phyloP scores from a whole-genome alignment of 2,888 invertebrate species.

The Xanthorhoe spadicearia region DNA sequence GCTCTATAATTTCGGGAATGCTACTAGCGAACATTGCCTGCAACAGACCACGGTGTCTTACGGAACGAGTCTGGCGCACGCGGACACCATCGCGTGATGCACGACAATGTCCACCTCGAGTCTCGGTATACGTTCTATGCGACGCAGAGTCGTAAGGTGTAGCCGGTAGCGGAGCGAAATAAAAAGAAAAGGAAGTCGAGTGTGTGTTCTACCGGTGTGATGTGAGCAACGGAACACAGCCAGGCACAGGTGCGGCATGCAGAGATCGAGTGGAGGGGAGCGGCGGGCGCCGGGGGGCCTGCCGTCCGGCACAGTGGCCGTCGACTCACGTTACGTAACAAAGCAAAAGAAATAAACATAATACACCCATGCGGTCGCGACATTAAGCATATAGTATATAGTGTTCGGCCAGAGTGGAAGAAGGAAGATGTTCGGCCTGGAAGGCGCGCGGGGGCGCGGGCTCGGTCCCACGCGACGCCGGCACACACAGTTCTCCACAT shows the following conservation, averaged over 20 bases:
- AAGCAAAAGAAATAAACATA: conserved; percentile 84
- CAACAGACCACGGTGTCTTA: conserved; percentile 88
- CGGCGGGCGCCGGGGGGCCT: conserved; percentile 59
- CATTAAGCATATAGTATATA: conserved; percentile 71
- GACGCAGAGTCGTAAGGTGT: conserved; percentile 74
- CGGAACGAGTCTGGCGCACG: conserved; percentile 69
- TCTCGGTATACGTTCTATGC: conserved; percentile 75
- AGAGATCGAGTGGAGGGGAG: conserved; percentile 76
- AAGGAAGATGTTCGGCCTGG: conserved; percentile 59
- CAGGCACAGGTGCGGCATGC: conserved; percentile 83
- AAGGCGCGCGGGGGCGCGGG: conserved; percentile 51
- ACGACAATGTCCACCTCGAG: conserved; percentile 82
- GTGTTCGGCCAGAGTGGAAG: conserved; percentile 65
- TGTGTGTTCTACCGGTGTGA: conserved; percentile 83
- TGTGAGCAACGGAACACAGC: conserved; percentile 85
- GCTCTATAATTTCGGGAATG: conserved; percentile 99
- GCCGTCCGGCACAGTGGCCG: conserved; percentile 70
- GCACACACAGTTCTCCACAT: conserved; percentile 60
- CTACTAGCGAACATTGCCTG: conserved; percentile 99
- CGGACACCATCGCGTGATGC: conserved; percentile 82
- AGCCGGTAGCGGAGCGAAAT: conserved; percentile 82
- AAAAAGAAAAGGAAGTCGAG: conserved; percentile 76
- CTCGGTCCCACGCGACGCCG: conserved; percentile 43
- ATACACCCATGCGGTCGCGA: conserved; percentile 79
- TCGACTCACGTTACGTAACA: conserved; percentile 81